phyloP scores from a whole-genome alignment of 1,140 invertebrate genomes.

The Magallana ariakensis region DNA sequence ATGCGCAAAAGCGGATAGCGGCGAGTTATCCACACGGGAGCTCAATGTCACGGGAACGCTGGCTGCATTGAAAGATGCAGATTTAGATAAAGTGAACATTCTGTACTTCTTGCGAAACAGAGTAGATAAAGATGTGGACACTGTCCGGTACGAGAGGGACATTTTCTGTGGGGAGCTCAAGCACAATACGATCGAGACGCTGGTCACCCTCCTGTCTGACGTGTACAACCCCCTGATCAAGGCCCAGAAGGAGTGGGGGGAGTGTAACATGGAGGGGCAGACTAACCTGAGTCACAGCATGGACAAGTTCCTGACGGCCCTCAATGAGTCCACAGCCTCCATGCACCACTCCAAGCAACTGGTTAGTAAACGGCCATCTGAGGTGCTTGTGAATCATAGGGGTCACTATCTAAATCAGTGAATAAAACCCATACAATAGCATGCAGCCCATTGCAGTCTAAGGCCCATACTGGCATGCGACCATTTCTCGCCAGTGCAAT shows the following conservation, averaged over 20 bases:
- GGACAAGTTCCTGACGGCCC: conserved; percentile 75
- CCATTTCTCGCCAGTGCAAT: too few relatives aligned
- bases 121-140: conserved; percentile 76
- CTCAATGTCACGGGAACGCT: conserved; percentile 76
- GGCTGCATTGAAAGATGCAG: conserved; percentile 75
- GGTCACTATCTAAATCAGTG: too few relatives aligned
- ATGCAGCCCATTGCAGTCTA: too few relatives aligned
- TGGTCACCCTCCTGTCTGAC: conserved; percentile 75
- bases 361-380: conserved; percentile 60
- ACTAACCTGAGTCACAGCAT: conserved; percentile 73
- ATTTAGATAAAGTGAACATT: conserved; percentile 75
- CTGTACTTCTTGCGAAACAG: conserved; percentile 77
- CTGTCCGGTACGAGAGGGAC: conserved; percentile 75
- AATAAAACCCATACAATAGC: too few relatives aligned
- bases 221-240: conserved; percentile 77
- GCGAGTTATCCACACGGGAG: conserved; percentile 68
- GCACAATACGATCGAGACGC: conserved; percentile 76
- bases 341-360: conserved; percentile 75
- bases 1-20: conserved; percentile 72
- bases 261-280: conserved; percentile 74
- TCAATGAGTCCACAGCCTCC: conserved; percentile 74
- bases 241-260: conserved; percentile 78
- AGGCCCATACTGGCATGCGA: too few relatives aligned
- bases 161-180: conserved; percentile 79
- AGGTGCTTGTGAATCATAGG: too few relatives aligned